Conservation (phyloP, 2,797 vertebrate species). For the Acanthornis magna region DNA sequence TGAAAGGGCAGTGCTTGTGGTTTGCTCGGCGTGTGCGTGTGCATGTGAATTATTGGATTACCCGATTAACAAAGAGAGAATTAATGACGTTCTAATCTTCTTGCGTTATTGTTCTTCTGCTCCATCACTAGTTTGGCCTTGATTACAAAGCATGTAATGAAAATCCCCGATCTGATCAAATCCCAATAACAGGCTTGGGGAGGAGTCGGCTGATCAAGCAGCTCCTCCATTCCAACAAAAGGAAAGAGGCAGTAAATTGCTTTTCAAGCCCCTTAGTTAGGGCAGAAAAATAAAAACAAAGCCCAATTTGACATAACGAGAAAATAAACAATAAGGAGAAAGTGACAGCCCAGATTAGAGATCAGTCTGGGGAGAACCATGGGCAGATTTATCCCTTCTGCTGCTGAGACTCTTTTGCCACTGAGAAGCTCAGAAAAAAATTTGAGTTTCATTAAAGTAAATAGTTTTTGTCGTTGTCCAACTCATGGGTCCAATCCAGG, state of each 20-base stretch:
- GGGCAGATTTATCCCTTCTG: neutral
- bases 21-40: neutral
- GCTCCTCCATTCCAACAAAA: neutral
- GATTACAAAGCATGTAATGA: constrained; percentile 21
- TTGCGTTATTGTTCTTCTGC: constrained; percentile 28
- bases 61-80: constrained; percentile 32
- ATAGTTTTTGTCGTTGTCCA: neutral
- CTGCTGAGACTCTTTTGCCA: neutral
- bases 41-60: constrained; percentile 62
- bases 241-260: neutral
- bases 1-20: neutral
- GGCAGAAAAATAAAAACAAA: constrained; percentile 9
- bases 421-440: neutral
- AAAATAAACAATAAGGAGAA: neutral
- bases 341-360: neutral
- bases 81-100: constrained; percentile 58
- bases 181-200: constrained; percentile 23
- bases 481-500: rapidly evolving
- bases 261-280: constrained; percentile 11
- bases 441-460: neutral
- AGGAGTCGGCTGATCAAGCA: constrained; percentile 34
- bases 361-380: neutral
- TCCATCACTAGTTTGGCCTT: neutral
- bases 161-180: constrained; percentile 52
- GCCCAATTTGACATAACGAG: neutral